phyloP scores from a whole-genome alignment of 2,797 vertebrate species.

The Vespertilio murinus region DNA sequence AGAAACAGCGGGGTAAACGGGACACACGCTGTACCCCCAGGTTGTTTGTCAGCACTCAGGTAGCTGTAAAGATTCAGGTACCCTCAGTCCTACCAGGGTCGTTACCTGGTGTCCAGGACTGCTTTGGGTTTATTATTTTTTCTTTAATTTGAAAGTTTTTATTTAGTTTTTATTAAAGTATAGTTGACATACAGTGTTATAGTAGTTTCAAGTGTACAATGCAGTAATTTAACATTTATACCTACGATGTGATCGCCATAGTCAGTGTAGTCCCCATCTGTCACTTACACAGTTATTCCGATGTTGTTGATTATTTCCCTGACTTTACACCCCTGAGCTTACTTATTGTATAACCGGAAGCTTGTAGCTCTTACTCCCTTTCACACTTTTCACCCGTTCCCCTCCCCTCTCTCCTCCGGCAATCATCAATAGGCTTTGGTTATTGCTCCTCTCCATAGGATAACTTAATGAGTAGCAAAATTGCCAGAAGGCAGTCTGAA shows the following conservation, averaged over 20 bases:
- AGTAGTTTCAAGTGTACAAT: not conserved
- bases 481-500: conserved; percentile 1
- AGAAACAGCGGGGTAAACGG: not conserved
- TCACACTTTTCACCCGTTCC: not conserved
- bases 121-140: not conserved
- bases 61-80: not conserved
- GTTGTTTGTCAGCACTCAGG: not conserved
- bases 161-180: not conserved
- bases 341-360: not conserved
- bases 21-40: not conserved
- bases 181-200: too few species aligned
- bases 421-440: not conserved
- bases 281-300: rapidly evolving
- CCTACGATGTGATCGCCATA: too few species aligned
- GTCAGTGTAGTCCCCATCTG: not conserved
- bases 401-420: not conserved
- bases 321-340: not conserved
- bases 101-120: not conserved
- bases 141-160: not conserved
- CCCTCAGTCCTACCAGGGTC: not conserved
- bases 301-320: rapidly evolving
- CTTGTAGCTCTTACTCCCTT: not conserved
- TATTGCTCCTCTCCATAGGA: not conserved
- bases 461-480: conserved; percentile 50
- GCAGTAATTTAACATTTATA: not conserved